Conservation (phyloP, 2,888 invertebrate genomes). For the Acrocera orbiculus region DNA sequence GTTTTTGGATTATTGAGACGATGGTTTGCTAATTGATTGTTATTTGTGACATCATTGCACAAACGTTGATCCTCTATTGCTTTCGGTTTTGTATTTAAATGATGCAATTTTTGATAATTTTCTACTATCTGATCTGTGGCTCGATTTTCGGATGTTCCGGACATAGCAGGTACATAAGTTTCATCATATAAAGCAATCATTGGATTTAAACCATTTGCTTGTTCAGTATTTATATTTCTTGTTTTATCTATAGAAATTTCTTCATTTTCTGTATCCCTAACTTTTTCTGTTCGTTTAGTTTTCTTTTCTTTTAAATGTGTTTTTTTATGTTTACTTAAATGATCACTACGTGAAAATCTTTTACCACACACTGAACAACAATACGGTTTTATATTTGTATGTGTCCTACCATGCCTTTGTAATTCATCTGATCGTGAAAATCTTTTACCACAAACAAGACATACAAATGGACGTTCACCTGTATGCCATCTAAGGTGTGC, state of each 20-base stretch:
- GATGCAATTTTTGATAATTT: too few species aligned
- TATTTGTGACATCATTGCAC: too few species aligned
- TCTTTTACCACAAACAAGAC: constrained; percentile 73
- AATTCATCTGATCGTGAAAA: constrained; percentile 87
- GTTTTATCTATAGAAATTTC: neutral
- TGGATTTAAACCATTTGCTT: neutral
- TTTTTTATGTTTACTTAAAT: constrained; percentile 82
- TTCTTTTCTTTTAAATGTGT: constrained; percentile 46
- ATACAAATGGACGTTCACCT: constrained; percentile 78
- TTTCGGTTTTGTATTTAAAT: too few species aligned
- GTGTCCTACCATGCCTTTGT: constrained; percentile 73
- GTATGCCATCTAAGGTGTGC: constrained; percentile 88
- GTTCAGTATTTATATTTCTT: constrained; percentile 6
- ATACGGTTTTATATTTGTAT: constrained; percentile 79
- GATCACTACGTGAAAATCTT: constrained; percentile 83
- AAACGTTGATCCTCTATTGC: too few species aligned
- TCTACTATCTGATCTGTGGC: too few species aligned
- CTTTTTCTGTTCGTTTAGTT: constrained; percentile 19
- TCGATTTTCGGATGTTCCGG: too few species aligned
- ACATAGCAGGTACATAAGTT: too few species aligned
- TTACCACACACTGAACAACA: constrained; percentile 75
- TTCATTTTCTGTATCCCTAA: too few species aligned
- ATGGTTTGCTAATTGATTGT: too few species aligned
- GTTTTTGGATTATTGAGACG: too few species aligned
- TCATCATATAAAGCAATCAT: neutral